Percentiles rank a stretch among this genome's conserved stretches.
Conservation (phyloP, 2,113 vertebrate genomes). For the Caretta caretta region DNA sequence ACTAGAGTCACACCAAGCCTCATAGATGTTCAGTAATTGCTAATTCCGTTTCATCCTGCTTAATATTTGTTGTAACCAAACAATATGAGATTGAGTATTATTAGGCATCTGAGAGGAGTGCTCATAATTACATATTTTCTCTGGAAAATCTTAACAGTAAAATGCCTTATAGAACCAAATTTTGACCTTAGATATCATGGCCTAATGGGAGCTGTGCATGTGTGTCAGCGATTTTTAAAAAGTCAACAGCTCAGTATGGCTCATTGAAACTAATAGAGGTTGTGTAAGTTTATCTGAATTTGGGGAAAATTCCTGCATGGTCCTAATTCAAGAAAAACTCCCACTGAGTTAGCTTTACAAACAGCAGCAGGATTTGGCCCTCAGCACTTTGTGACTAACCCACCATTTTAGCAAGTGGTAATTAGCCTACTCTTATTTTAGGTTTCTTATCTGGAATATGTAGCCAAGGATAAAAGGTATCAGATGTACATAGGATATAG, state of each 20-base stretch:
- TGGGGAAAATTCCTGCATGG: background rate
- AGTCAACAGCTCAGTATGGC: background rate
- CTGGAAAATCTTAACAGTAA: background rate
- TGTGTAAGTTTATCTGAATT: background rate
- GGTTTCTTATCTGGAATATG: background rate
- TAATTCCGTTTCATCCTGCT: background rate
- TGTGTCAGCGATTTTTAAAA: background rate
- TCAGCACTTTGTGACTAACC: background rate
- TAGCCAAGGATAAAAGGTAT: background rate
- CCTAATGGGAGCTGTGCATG: background rate
- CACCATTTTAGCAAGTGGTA: background rate
- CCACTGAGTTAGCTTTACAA: background rate
- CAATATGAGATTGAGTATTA: too few relatives aligned
- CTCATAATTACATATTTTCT: background rate
- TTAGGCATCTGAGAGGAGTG: background rate
- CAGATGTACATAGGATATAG: background rate
- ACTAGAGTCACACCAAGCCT: background rate
- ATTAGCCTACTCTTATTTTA: background rate
- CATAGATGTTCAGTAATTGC: background rate
- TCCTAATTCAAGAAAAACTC: rapidly evolving
- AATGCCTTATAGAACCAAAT: background rate
- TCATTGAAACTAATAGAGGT: background rate
- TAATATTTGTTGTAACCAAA: background rate
- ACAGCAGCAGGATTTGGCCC: background rate
- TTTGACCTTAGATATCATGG: background rate